Conservation (phyloP, 2,888 invertebrate species). For the Xylocampa areola region DNA sequence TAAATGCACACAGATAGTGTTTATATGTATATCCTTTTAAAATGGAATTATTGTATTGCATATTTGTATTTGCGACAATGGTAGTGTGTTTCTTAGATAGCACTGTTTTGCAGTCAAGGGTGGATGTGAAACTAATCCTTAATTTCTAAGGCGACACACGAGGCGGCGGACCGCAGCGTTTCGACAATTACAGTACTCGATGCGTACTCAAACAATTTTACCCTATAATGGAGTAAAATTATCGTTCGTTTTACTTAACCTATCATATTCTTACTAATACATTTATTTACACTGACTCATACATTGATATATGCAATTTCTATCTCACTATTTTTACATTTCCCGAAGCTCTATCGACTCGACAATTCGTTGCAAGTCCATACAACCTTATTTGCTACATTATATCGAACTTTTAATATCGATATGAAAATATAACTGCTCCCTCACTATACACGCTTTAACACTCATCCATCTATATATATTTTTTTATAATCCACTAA, state of each 20-base stretch:
- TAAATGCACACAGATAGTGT: conserved; percentile 7
- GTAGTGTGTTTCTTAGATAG: conserved; percentile 2
- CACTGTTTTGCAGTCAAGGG: conserved; percentile 5
- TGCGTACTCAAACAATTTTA: no score
- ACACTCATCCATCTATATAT: conserved; percentile 19
- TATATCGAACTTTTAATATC: conserved; percentile 36
- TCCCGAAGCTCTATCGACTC: background rate
- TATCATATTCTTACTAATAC: conserved; percentile 11
- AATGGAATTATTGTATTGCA: conserved; percentile 25
- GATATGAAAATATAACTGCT: conserved; percentile 52
- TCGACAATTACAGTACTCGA: no score
- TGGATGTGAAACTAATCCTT: no score
- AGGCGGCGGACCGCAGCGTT: no score
- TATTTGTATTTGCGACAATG: conserved; percentile 22
- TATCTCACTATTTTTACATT: conserved; percentile 20
- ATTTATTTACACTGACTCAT: conserved; percentile 34
- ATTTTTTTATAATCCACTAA: conserved; percentile 6
- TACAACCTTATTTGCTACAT: conserved; percentile 40
- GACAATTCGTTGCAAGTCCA: conserved; percentile 22
- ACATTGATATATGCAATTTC: conserved; percentile 8
- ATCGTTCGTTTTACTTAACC: background rate
- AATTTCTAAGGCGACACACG: no score
- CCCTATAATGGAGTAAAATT: background rate
- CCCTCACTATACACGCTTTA: conserved; percentile 4
- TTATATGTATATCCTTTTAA: conserved; percentile 20